A percentile compares a stretch with the other conserved stretches of the same genome.
Conservation (phyloP, 2,113 vertebrate species). For the Oreochromis tanganicae region DNA sequence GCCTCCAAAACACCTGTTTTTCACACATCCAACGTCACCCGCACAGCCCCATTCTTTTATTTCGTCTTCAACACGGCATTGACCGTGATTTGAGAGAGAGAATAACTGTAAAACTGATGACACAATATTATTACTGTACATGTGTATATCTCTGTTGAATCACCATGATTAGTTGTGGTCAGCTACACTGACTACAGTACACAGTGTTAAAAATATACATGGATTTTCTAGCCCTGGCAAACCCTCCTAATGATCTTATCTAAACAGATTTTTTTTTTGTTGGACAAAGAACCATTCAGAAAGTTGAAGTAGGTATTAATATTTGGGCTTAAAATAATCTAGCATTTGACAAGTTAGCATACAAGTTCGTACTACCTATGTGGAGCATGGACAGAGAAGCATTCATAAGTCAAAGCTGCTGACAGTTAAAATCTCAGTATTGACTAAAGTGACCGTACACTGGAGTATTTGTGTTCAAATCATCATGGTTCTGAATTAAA, state of each 20-base stretch:
- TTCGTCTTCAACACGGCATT: not conserved
- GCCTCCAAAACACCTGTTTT: conserved; percentile 56
- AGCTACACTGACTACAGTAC: not conserved
- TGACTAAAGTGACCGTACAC: not conserved
- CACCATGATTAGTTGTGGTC: not conserved
- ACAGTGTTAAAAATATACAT: conserved; percentile 48
- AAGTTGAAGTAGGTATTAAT: conserved; percentile 26
- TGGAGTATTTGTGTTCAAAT: not conserved
- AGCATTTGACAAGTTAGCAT: conserved; percentile 9
- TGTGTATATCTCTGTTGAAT: not conserved
- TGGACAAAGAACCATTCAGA: conserved; percentile 49
- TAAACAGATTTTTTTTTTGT: conserved; percentile 27
- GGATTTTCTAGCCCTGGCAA: conserved; percentile 22
- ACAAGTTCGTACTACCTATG: not conserved
- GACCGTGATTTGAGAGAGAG: not conserved
- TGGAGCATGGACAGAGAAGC: conserved; percentile 22
- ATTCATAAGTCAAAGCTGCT: conserved; percentile 19
- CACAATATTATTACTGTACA: not conserved
- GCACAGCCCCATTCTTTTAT: not conserved
- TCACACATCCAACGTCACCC: conserved; percentile 19
- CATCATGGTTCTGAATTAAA: not conserved
- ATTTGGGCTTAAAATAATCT: conserved; percentile 43
- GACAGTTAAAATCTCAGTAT: not conserved
- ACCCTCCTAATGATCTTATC: conserved; percentile 30
- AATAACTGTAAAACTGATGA: not conserved